Percentiles rank a stretch among this genome's conserved stretches.
These are phyloP conservation scores for Graphium colonna DNA, from an alignment of 2,888 invertebrate species.

Conservation along the genomic window DNA sequence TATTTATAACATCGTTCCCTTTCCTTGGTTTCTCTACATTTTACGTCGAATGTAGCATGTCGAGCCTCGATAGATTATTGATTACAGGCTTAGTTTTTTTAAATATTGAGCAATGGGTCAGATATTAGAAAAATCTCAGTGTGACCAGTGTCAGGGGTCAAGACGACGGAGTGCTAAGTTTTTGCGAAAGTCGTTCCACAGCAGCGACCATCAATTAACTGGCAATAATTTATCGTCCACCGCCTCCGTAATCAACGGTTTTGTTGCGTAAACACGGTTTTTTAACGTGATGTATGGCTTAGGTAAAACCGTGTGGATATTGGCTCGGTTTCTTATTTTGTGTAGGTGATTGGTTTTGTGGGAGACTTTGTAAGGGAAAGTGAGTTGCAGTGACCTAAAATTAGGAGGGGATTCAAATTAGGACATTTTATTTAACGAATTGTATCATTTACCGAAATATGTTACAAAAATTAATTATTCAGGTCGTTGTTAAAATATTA, in stretches of 20 bases:
- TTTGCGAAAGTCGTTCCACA: slow-evolving; percentile 13
- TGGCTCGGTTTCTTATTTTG: not conserved
- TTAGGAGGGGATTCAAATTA: too few relatives aligned
- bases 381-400: too few relatives aligned
- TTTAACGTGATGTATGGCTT: slow-evolving; percentile 17
- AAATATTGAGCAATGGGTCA: not conserved
- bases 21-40: not conserved
- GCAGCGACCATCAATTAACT: slow-evolving; percentile 11
- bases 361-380: too few relatives aligned
- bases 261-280: slow-evolving; percentile 18
- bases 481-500: too few relatives aligned
- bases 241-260: slow-evolving; percentile 20
- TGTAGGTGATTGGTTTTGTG: not conserved
- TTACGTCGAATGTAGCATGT: not conserved
- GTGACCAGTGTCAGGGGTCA: slow-evolving; percentile 13
- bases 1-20: not conserved
- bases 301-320: not conserved
- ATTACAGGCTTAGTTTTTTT: not conserved
- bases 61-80: not conserved
- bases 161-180: slow-evolving; percentile 1
- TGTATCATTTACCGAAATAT: not conserved
- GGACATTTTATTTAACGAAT: too few relatives aligned
- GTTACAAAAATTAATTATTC: not conserved
- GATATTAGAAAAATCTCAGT: slow-evolving; percentile 2
- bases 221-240: slow-evolving; percentile 14